A percentile compares a stretch with the other conserved stretches of the same genome.
Conservation (phyloP, 2,113 vertebrate genomes). For the Pampusana beccarii region DNA sequence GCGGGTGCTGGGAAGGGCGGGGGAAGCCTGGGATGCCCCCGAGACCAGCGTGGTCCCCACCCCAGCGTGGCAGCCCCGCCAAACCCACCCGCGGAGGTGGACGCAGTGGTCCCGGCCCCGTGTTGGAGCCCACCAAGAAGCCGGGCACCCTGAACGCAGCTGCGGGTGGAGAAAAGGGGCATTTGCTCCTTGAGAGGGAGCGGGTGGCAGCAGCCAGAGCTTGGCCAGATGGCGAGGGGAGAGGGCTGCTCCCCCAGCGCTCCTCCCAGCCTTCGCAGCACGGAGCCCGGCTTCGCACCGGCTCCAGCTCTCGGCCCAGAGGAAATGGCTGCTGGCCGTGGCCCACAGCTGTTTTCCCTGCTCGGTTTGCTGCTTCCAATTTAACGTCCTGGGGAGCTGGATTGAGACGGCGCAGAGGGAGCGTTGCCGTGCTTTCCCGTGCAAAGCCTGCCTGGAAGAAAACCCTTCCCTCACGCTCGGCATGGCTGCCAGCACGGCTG, state of each 20-base stretch:
- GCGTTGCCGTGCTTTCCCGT: background rate
- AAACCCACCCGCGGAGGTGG: accelerated
- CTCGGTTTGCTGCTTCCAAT: slow-evolving; percentile 39
- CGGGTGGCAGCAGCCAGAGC: accelerated
- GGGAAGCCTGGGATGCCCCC: background rate
- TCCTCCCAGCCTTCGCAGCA: background rate
- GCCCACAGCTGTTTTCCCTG: slow-evolving; percentile 35
- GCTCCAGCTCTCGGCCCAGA: slow-evolving; percentile 21
- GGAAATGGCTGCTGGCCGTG: slow-evolving; percentile 30
- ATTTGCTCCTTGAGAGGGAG: background rate
- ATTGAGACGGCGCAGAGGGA: background rate
- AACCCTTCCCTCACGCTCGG: accelerated
- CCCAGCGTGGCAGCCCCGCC: background rate
- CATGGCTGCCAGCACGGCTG: background rate
- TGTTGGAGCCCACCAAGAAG: background rate
- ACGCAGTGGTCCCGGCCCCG: accelerated
- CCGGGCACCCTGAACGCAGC: background rate
- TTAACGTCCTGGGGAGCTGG: background rate
- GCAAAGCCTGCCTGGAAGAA: background rate
- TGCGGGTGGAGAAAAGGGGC: background rate
- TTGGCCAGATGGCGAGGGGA: background rate
- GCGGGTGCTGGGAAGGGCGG: accelerated
- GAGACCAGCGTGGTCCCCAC: accelerated
- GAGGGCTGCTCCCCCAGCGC: background rate
- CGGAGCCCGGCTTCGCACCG: background rate